These are phyloP conservation scores for Bembecia ichneumoniformis DNA, from an alignment of 2,888 invertebrate genomes.

Conservation along the genomic window DNA sequence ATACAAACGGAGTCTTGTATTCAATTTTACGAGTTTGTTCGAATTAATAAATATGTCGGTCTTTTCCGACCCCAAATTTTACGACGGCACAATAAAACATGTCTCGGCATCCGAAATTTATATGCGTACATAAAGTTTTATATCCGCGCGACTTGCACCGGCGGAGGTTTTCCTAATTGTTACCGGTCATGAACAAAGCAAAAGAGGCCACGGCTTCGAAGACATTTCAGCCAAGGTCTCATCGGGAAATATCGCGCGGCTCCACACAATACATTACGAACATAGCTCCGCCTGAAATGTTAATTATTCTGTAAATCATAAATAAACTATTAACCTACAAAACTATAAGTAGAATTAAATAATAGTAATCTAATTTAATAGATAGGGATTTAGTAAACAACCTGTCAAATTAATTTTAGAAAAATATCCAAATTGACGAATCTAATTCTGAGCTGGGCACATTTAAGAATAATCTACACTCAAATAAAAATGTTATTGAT, in stretches of 20 bases:
- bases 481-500: no score
- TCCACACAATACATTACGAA: constrained; percentile 18
- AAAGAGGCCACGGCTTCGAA: constrained; percentile 33
- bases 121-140: constrained; percentile 72
- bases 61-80: constrained; percentile 69
- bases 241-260: constrained; percentile 28
- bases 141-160: constrained; percentile 65
- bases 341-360: no score
- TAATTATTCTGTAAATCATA: no score
- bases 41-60: constrained; percentile 72
- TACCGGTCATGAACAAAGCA: constrained; percentile 56
- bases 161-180: constrained; percentile 62
- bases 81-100: constrained; percentile 69
- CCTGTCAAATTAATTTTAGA: no score
- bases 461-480: no score
- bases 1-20: constrained; percentile 61
- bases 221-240: constrained; percentile 13
- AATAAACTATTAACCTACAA: no score
- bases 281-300: no score
- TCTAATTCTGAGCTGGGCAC: no score
- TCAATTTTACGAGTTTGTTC: constrained; percentile 65
- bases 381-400: no score
- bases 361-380: no score
- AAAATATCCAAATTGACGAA: no score
- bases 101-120: constrained; percentile 70